Conservation (phyloP, 2,113 vertebrate genomes). For the Monarcha castaneiventris region DNA sequence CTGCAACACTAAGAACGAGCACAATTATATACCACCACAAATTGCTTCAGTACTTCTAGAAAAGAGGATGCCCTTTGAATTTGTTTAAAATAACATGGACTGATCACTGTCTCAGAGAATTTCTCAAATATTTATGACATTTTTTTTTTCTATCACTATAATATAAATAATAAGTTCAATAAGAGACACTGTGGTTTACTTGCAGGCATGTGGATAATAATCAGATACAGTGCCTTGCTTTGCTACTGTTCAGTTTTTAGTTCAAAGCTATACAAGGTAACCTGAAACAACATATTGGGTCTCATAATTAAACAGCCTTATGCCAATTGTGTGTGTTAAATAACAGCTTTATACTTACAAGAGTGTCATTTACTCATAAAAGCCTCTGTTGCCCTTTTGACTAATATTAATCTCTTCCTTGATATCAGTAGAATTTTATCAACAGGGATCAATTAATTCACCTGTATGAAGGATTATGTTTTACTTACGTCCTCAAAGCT, state of each 20-base stretch:
- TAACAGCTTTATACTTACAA: background rate
- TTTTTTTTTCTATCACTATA: background rate
- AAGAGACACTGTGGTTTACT: background rate
- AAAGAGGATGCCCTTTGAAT: background rate
- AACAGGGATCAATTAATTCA: background rate
- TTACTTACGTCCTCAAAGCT: background rate
- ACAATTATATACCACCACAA: background rate
- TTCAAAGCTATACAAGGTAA: background rate
- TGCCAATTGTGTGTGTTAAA: background rate
- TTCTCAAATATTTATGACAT: background rate
- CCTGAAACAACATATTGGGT: background rate
- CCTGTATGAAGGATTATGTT: background rate
- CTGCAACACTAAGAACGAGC: background rate
- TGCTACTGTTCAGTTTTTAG: background rate
- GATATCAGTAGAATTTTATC: background rate
- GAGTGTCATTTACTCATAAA: background rate
- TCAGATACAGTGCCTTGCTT: background rate
- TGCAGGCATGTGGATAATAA: background rate
- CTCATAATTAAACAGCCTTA: background rate
- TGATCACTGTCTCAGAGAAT: background rate
- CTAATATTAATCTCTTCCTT: background rate
- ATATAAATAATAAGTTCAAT: background rate
- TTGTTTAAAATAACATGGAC: background rate
- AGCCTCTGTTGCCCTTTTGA: background rate
- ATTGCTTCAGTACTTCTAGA: background rate